A percentile compares a stretch with the other conserved stretches of the same genome.
Evolutionary conservation across 2,797 vertebrate genomes (phyloP).

Genomic region (Gorsachius magnificus): DNA sequence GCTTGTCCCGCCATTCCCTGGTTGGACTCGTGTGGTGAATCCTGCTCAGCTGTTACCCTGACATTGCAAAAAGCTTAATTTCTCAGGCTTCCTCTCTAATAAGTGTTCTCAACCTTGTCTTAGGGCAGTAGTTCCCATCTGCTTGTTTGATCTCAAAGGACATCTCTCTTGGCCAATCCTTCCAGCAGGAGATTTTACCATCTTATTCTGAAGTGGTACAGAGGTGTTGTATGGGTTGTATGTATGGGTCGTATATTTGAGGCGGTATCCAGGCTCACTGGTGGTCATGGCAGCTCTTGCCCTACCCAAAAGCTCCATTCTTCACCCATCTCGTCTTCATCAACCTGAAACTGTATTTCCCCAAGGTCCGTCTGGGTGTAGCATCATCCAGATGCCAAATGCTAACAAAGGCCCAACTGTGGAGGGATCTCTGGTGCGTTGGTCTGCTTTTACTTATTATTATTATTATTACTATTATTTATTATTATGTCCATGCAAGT

Average conservation of each 20-base stretch:
- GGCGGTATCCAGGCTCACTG: neutral
- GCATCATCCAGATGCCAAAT: neutral
- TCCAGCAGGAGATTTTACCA: neutral
- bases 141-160: neutral
- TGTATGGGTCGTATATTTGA: neutral
- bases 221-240: neutral
- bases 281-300: accelerated
- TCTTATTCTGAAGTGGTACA: neutral
- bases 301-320: neutral
- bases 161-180: neutral
- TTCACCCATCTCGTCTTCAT: neutral
- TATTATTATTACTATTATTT: neutral
- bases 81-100: neutral
- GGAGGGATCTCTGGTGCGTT: neutral
- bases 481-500: neutral
- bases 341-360: neutral
- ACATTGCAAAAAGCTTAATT: neutral
- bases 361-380: neutral
- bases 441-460: neutral
- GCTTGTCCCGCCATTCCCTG: accelerated
- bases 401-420: neutral
- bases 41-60: neutral
- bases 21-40: neutral
- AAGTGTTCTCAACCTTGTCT: neutral
- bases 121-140: neutral